Base-by-base conservation (phyloP, 2,888 invertebrate species). In the Erebia aethiops region DNA sequence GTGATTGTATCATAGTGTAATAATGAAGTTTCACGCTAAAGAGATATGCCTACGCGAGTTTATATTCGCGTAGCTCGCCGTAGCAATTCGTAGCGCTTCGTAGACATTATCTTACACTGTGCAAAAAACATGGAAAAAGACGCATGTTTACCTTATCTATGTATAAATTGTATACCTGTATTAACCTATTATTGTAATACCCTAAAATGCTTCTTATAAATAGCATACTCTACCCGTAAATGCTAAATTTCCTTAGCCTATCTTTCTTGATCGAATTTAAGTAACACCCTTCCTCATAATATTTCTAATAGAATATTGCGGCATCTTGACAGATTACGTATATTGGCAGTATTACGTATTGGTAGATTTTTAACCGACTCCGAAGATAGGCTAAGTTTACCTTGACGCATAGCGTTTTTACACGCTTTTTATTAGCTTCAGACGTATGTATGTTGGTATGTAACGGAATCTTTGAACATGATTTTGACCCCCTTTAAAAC, bases 291-390 rank as follows among this genome's bases (percentile, higher is more conserved):
- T 79, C 81, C 80, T 81, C 13, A 11, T 18, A 78, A 84, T 82
- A 83, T 76, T 75, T 77, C 79, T 87, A 85, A 87, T 79, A 85
- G 78, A 81, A 83, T 83, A 84, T 79, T 86, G 87, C 86, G 82
- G 77, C 75, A 68, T 82, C 84, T 83, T 89, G 90, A 90, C 87
- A n/a, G 89, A 57, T 58, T 21, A 16, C n/a, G n/a, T n/a, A n/a
- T n/a, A n/a, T n/a, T n/a, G n/a, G n/a, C n/a, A 54, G 18, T 54
- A 54, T 54, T 16, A 52, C 4, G n/a, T 10, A 16, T 7, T 52
- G 2, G 16, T 54, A 10, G 10, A 10, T 7, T 16, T 9, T 16
- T 18, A 54, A 16, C 3, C 18, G 10, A 54, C 54, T 18, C 18
- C 18, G 18, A 54, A 54, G 18, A n/a, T n/a, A 52, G 16, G 16